These are phyloP conservation scores for Tautogolabrus adspersus DNA, from an alignment of 2,113 vertebrate species.

Conservation along the genomic window DNA sequence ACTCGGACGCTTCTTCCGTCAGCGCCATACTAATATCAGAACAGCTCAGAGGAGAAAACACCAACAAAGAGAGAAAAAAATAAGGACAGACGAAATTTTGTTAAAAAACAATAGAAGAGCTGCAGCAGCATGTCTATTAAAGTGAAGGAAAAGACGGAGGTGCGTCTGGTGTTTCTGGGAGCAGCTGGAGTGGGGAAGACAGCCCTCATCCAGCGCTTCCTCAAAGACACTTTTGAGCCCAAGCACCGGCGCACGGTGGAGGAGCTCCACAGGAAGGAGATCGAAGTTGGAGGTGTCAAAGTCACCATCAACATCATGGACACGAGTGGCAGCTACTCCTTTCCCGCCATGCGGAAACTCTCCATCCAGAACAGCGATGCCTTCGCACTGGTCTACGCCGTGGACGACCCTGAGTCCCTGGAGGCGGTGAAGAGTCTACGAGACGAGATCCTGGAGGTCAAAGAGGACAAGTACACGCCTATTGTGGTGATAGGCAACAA, in stretches of 20 bases:
- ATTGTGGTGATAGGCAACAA: constrained; percentile 94
- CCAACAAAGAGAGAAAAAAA: neutral
- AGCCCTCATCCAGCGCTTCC: constrained; percentile 90
- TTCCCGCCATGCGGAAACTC: constrained; percentile 93
- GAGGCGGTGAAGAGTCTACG: constrained; percentile 87
- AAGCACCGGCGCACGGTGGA: constrained; percentile 92
- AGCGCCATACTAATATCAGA: neutral
- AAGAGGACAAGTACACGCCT: constrained; percentile 89
- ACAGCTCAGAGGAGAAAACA: neutral
- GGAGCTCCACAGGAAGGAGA: constrained; percentile 93
- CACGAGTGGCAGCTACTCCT: constrained; percentile 94
- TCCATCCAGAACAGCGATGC: constrained; percentile 92
- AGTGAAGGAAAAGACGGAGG: constrained; percentile 88
- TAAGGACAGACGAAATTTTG: neutral
- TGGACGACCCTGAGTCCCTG: constrained; percentile 89
- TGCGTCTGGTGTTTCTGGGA: constrained; percentile 90
- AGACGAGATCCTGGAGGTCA: constrained; percentile 92
- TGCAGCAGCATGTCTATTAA: constrained; percentile 83
- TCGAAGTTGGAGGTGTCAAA: constrained; percentile 86
- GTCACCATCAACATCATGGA: constrained; percentile 92
- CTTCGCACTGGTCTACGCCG: constrained; percentile 91
- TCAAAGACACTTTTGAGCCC: constrained; percentile 90
- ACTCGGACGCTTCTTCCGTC: constrained; percentile 17
- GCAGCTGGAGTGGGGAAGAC: constrained; percentile 93
- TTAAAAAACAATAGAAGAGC: neutral